These are phyloP conservation scores for Diachrysia chrysitis DNA, from an alignment of 2,888 invertebrate genomes.

Conservation along the genomic window DNA sequence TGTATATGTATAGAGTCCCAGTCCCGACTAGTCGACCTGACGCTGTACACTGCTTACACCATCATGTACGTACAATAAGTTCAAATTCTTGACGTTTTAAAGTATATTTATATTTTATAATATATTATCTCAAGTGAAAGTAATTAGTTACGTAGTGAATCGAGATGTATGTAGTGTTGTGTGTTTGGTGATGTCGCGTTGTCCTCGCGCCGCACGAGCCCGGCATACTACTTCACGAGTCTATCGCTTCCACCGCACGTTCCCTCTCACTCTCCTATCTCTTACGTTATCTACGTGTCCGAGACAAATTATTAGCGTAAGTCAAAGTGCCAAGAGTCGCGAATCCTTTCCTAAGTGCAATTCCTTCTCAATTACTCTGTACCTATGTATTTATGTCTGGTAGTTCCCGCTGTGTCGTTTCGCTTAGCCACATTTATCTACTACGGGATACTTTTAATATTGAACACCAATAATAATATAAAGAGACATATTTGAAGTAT, in stretches of 20 bases:
- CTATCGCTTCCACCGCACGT: conserved; percentile 43
- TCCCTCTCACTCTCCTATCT: conserved; percentile 41
- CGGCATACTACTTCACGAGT: conserved; percentile 13
- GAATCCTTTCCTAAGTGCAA: conserved; percentile 83
- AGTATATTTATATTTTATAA: conserved; percentile 82
- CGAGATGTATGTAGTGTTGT: conserved; percentile 74
- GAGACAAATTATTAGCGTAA: conserved; percentile 78
- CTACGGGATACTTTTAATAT: conserved; percentile 69
- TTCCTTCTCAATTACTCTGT: conserved; percentile 82
- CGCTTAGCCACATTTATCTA: conserved; percentile 69
- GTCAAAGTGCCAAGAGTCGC: conserved; percentile 87
- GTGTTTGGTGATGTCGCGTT: conserved; percentile 66
- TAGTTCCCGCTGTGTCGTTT: conserved; percentile 61
- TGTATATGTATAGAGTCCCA: conserved; percentile 72
- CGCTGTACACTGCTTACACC: conserved; percentile 85
- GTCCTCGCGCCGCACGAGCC: no score
- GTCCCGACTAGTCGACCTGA: conserved; percentile 65
- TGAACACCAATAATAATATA: conserved; percentile 48
- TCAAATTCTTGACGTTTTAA: conserved; percentile 84
- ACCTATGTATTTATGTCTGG: conserved; percentile 61
- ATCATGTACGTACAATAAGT: conserved; percentile 81
- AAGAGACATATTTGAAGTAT: conserved; percentile 35
- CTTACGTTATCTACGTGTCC: conserved; percentile 56
- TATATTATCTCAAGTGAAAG: conserved; percentile 76
- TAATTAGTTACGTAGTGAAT: conserved; percentile 77